Conservation (phyloP, 2,888 invertebrate species). For the Ashinkailepas kermadecensis region DNA sequence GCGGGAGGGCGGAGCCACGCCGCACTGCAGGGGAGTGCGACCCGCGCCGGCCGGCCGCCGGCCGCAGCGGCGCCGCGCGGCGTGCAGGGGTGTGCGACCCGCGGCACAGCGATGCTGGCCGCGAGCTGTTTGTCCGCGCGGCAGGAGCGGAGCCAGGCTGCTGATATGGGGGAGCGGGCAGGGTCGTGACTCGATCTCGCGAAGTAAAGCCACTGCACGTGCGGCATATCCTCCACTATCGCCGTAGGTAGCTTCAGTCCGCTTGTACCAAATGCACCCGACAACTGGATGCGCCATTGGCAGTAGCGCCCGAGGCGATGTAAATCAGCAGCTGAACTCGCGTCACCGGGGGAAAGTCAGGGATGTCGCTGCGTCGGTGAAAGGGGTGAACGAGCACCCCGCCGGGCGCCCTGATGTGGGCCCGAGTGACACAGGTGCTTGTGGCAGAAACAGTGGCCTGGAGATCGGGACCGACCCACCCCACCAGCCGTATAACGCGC, state of each 20-base stretch:
- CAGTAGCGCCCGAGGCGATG: background rate
- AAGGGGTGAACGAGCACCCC: background rate
- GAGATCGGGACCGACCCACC: no score
- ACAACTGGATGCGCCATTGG: background rate
- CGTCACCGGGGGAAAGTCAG: background rate
- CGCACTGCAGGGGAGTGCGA: background rate
- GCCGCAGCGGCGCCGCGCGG: background rate
- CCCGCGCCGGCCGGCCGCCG: background rate
- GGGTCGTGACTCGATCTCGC: no score
- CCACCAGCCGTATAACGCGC: no score
- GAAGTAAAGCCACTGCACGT: no score
- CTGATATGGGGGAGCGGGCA: no score
- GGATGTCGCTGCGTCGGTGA: background rate
- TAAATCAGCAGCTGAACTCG: background rate
- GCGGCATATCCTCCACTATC: no score
- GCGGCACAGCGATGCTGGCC: background rate
- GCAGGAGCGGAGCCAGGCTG: no score
- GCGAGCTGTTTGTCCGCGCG: background rate
- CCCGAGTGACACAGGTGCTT: no score
- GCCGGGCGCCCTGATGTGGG: background rate
- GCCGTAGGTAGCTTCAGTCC: no score
- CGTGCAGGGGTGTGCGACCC: background rate
- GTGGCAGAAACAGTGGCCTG: no score
- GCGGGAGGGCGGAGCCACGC: background rate
- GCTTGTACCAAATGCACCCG: no score